These are phyloP conservation scores for Netelia inedita DNA, from an alignment of 2,888 invertebrate species.

Conservation along the genomic window DNA sequence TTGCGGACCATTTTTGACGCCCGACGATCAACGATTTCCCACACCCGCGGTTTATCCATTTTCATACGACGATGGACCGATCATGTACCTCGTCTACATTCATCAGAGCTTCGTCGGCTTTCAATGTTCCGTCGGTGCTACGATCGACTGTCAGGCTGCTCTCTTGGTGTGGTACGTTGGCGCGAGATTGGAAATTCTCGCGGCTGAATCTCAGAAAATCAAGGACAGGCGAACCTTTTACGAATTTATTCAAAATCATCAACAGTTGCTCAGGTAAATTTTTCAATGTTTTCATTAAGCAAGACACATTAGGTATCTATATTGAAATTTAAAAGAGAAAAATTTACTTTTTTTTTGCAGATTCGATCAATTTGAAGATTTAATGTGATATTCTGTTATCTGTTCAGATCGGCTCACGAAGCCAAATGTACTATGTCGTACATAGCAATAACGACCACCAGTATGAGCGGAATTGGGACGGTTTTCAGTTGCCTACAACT, in stretches of 20 bases:
- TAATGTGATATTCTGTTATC: not conserved
- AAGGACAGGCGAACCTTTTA: conserved; percentile 25
- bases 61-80: conserved; percentile 50
- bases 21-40: conserved; percentile 65
- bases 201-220: conserved; percentile 29
- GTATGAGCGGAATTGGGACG: conserved; percentile 52
- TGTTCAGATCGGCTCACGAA: conserved; percentile 45
- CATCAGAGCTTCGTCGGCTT: conserved; percentile 67
- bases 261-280: conserved; percentile 62
- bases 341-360: too few relatives aligned
- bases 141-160: conserved; percentile 73
- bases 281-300: too few relatives aligned
- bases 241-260: conserved; percentile 54
- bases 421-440: conserved; percentile 52
- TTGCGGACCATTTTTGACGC: conserved; percentile 68
- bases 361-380: too few relatives aligned
- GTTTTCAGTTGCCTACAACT: conserved; percentile 71
- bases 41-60: conserved; percentile 71
- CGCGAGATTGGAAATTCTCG: conserved; percentile 72
- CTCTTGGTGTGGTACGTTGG: conserved; percentile 74
- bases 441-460: conserved; percentile 54
- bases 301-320: not conserved
- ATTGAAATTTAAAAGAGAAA: not conserved
- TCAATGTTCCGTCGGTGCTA: conserved; percentile 67
- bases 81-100: conserved; percentile 60